These are phyloP conservation scores for Eudyptes chrysolophus DNA, from an alignment of 2,113 vertebrate species.

Conservation along the genomic window DNA sequence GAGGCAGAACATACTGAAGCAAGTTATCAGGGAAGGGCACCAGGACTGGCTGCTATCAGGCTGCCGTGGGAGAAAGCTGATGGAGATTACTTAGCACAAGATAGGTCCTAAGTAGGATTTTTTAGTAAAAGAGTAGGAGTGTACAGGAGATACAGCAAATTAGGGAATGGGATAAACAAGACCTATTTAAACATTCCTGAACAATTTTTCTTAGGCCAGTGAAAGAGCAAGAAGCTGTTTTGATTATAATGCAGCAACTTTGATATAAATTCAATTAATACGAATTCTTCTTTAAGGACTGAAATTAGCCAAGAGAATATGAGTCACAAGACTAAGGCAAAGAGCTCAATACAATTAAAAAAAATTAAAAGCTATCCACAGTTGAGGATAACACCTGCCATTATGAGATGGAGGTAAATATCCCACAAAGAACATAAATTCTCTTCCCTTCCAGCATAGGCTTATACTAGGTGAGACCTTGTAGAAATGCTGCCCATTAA, in stretches of 20 bases:
- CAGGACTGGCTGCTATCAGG: neutral
- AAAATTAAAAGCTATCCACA: neutral
- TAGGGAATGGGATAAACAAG: neutral
- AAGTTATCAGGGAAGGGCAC: neutral
- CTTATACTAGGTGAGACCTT: neutral
- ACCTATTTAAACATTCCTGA: neutral
- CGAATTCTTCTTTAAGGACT: neutral
- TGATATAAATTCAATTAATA: neutral
- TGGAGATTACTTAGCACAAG: neutral
- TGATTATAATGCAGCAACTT: neutral
- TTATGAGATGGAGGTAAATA: neutral
- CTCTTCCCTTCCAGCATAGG: neutral
- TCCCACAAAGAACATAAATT: neutral
- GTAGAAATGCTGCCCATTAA: neutral
- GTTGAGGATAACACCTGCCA: neutral
- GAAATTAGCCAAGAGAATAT: neutral
- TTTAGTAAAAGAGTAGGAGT: neutral
- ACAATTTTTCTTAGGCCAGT: neutral
- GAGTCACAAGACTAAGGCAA: neutral
- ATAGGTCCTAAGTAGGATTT: neutral
- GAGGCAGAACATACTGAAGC: conserved; percentile 26
- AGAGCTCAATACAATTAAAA: neutral
- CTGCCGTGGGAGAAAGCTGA: neutral
- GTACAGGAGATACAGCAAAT: neutral
- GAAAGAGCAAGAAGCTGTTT: neutral